These are phyloP conservation scores for Ennomos fuscantarius DNA, from an alignment of 2,888 invertebrate genomes.

Conservation along the genomic window DNA sequence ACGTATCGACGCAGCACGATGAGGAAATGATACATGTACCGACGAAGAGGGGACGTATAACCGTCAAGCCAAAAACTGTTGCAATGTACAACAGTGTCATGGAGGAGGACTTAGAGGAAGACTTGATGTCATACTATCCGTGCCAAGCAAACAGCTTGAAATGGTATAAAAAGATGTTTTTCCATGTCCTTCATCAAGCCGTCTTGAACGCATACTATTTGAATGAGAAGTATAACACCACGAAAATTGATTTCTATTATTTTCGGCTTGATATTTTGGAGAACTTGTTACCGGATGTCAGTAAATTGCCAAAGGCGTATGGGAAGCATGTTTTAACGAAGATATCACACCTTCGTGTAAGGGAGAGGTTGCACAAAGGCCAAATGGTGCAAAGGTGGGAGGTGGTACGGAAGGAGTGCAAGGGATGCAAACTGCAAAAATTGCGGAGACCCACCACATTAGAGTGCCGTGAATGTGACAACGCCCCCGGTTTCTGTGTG, in stretches of 20 bases:
- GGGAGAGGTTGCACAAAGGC: neutral
- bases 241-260: constrained; percentile 1
- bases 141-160: neutral
- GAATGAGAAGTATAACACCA: neutral
- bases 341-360: neutral
- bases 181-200: constrained; percentile 12
- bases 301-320: neutral
- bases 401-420: constrained; percentile 14
- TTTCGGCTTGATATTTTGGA: constrained; percentile 11
- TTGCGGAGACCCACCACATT: constrained; percentile 4
- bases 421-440: constrained; percentile 6
- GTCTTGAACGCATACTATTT: constrained; percentile 11
- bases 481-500: constrained; percentile 11
- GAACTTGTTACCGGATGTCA: constrained; percentile 4
- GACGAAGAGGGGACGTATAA: neutral
- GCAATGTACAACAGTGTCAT: constrained; percentile 14
- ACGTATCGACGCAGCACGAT: constrained; percentile 11
- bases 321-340: constrained; percentile 8
- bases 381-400: neutral
- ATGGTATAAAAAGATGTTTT: constrained; percentile 16
- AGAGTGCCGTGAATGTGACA: constrained; percentile 12
- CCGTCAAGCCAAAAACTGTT: neutral
- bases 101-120: neutral
- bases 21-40: constrained; percentile 1
- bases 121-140: constrained; percentile 7